Conservation (phyloP, 2,113 vertebrate species). For the Acinonyx jubatus region DNA sequence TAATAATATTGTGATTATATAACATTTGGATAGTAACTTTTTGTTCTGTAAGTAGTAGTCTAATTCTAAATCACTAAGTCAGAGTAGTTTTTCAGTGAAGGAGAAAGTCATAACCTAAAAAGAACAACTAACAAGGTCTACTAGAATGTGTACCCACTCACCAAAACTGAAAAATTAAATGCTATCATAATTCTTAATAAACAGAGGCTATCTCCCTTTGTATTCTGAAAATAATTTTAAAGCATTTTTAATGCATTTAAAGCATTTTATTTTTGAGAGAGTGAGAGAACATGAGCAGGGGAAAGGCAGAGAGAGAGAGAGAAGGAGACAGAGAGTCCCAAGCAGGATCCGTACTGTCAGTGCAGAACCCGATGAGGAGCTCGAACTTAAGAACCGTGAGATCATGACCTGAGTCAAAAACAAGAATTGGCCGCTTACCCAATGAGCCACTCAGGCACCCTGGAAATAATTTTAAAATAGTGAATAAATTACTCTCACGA, state of each 20-base stretch:
- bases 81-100: neutral
- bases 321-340: neutral
- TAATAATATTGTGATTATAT: neutral
- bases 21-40: neutral
- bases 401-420: neutral
- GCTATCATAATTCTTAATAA: neutral
- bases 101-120: neutral
- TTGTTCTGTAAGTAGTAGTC: neutral
- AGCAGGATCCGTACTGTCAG: too few relatives aligned
- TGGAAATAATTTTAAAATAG: neutral
- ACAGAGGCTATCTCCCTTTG: neutral
- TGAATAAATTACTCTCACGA: neutral
- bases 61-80: neutral
- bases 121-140: neutral
- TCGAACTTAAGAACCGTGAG: neutral
- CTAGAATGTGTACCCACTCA: too few relatives aligned
- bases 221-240: neutral
- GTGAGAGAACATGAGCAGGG: neutral
- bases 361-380: neutral
- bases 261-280: neutral
- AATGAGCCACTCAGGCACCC: neutral
- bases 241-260: neutral
- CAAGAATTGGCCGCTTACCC: neutral
- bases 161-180: neutral
- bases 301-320: neutral